Percentiles rank a stretch among this genome's conserved stretches.
phyloP scores from a whole-genome alignment of 2,113 vertebrate genomes.

The Periophthalmus modestus region DNA sequence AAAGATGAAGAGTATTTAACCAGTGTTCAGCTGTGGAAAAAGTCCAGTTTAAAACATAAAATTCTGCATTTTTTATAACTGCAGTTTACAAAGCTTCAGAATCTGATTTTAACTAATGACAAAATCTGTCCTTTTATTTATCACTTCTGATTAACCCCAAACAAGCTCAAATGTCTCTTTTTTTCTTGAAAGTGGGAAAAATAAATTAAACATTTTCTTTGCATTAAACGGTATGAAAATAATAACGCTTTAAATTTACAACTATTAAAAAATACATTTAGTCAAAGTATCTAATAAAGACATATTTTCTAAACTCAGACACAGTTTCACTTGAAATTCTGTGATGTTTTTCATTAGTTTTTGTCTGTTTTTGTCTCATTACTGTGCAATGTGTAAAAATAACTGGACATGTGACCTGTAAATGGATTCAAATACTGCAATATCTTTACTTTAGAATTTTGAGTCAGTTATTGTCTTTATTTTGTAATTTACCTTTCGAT shows the following conservation, averaged over 20 bases:
- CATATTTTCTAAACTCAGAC: neutral
- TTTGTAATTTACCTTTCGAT: constrained; percentile 29
- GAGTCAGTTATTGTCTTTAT: constrained; percentile 10
- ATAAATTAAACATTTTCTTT: too few relatives aligned
- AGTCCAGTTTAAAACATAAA: too few relatives aligned
- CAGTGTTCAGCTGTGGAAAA: too few relatives aligned
- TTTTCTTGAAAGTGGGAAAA: too few relatives aligned
- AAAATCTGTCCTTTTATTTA: too few relatives aligned
- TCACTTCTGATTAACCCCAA: too few relatives aligned
- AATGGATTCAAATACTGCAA: constrained; percentile 6
- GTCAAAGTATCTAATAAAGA: neutral
- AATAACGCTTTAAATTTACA: neutral
- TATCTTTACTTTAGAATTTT: neutral
- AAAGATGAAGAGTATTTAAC: too few relatives aligned
- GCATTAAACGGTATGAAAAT: neutral
- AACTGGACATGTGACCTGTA: constrained; percentile 29
- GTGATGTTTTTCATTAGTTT: constrained; percentile 13
- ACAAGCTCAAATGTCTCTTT: too few relatives aligned
- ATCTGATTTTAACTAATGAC: too few relatives aligned
- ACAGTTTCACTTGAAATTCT: neutral
- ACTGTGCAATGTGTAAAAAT: constrained; percentile 5
- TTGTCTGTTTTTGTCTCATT: constrained; percentile 15
- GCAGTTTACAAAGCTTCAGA: too few relatives aligned
- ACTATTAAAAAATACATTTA: neutral
- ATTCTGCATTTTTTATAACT: too few relatives aligned